Base-by-base conservation (phyloP, 2,113 vertebrate genomes). In the Elachura formosa region DNA sequence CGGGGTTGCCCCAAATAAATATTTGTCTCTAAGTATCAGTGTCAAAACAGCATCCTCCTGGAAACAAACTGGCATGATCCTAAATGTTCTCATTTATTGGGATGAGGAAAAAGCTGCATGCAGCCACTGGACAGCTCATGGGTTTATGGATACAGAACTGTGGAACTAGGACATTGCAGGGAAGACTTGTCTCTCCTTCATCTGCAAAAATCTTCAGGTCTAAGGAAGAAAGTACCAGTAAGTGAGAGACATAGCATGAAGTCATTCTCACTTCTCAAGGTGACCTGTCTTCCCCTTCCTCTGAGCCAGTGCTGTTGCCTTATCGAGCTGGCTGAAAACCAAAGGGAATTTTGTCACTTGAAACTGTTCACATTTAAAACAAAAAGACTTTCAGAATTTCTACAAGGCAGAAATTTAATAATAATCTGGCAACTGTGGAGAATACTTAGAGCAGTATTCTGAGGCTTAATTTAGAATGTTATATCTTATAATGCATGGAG, bases 1-100 rank as follows among this genome's bases (percentile, higher is more conserved):
- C 63, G 91, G 59, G 13, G 40, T 43, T 63, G 15, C 63, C 82
- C 55, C 72, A 91, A 88, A 94, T 66, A 95, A 93, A 95, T 88
- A 90, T 89, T 89, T 95, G 51, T 73, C 48, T 85, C 84, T 28
- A 77, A 87, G 41, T 72, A 91, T 89, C 84, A 46, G 14, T 23
- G 9, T 89, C 73, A 93, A 89, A 92, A 52, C 41, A 92, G 24
- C 40, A 78, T 68, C 71, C 41, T 79, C 17, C 67, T 94, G 81
- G 71, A 85, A 94, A 62, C 4, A 6, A 62, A 72, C 71, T 58
- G 51, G 33, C 2, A 43, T 26, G 45, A 76, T 85, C 58, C 36
- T 79, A 46, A 52, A 51, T 63, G 46, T 36, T 58, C 33, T 87
- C 15, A 82, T 69, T 76, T 55, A 2, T 43, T 74, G 31, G 45